Evolutionary conservation across 2,797 vertebrate species (phyloP).

Genomic region (Brachyalestes nurse): DNA sequence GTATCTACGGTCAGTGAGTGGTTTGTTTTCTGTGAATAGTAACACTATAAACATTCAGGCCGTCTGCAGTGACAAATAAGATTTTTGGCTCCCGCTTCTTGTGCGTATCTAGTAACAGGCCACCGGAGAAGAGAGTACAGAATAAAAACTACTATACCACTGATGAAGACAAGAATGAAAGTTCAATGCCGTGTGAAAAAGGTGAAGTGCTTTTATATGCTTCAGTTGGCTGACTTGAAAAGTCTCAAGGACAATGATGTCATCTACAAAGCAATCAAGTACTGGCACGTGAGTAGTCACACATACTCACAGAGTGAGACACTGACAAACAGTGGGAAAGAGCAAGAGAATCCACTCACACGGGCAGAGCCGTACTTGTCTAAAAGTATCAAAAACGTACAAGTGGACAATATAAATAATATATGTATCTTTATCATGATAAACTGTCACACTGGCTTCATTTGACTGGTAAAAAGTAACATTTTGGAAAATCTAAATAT

Average conservation of each 20-base stretch:
- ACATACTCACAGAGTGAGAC: slow-evolving; percentile 1
- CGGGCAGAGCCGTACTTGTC: not conserved
- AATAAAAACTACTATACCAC: slow-evolving; percentile 50
- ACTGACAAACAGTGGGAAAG: not conserved
- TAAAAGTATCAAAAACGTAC: not conserved
- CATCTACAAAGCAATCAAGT: slow-evolving; percentile 29
- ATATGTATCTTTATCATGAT: no score
- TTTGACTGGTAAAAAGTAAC: no score
- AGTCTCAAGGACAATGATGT: slow-evolving; percentile 45
- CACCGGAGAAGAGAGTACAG: not conserved
- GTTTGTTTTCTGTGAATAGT: not conserved
- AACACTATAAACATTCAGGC: not conserved
- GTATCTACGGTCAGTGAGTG: not conserved
- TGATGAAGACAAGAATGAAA: slow-evolving; percentile 11
- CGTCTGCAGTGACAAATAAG: not conserved
- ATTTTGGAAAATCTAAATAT: no score
- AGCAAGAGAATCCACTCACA: slow-evolving; percentile 2
- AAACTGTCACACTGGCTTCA: no score
- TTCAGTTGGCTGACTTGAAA: slow-evolving; percentile 16
- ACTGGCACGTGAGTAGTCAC: slow-evolving; percentile 14
- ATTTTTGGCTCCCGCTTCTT: slow-evolving; percentile 5
- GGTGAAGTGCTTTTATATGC: slow-evolving; percentile 11
- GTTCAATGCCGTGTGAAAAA: not conserved
- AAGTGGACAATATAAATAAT: no score
- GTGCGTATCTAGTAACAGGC: not conserved